Base-by-base conservation (phyloP, 2,888 invertebrate genomes). In the Lasius fuliginosus region DNA sequence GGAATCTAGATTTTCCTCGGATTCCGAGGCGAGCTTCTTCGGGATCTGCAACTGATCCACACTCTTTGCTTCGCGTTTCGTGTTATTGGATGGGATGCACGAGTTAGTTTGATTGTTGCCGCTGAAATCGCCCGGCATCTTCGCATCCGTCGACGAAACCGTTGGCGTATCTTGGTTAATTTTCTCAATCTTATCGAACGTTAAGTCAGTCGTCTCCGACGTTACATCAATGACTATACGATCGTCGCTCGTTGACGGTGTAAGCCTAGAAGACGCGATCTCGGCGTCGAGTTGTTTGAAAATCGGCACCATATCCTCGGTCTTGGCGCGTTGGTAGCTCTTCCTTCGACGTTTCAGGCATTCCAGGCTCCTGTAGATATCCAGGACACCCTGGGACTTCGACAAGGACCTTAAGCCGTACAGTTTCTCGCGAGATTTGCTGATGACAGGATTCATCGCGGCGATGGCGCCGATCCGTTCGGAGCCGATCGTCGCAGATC, bases 321-420 rank as follows among this genome's bases (percentile, higher is more conserved):
- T 94, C 23, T 89, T 91, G 1, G 94, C 91, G 8, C 93, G 90
- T 40, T 94, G 93, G 42, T 93, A 91, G 56, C 91, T 92, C 81
- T 91, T 93, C 76, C 88, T 91, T 65, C 90, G 92, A 36, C 92
- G 92, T 73, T 91, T 91, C 1, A 95, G 86, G 23, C 93, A 93
- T 86, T 94, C 95, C 58, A 95, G 91, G 71, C 95, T 95, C 69
- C 94, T 93, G 88, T 95, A 95, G 76, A 95, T 94, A 85, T 95
- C 95, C 77, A 96, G 90, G 42, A 95, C 95, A 81, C 95, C 96
- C 74, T 96, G 95, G 0, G 95, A 95, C 88, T 95, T 95, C 0
- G 95, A 95, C 71, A 96, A 88, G 86, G 95, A 95, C 71, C 95
- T 94, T 9, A 95, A 90, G 0, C 95, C 95, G 79, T 95, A 95